phyloP scores from a whole-genome alignment of 2,113 vertebrate genomes.

The Podarcis muralis region DNA sequence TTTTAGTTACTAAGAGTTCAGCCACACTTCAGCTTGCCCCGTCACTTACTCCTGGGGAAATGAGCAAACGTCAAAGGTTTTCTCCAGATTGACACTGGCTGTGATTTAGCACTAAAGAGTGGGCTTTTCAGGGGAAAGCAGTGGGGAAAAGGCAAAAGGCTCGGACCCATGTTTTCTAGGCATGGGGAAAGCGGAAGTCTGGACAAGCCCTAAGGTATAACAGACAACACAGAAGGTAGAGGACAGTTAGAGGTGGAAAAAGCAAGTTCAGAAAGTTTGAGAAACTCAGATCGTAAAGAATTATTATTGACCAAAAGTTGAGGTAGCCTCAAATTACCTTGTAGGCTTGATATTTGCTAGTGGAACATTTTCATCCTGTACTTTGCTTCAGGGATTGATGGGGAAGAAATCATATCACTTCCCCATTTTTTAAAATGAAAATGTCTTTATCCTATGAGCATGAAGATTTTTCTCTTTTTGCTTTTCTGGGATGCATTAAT shows the following conservation, averaged over 20 bases:
- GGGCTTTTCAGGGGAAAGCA: too few relatives aligned
- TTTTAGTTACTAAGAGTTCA: not conserved
- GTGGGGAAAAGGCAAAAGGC: too few relatives aligned
- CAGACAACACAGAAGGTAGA: not conserved
- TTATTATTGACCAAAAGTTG: not conserved
- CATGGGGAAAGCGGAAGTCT: too few relatives aligned
- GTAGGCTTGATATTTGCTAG: constrained; percentile 34
- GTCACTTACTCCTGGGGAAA: too few relatives aligned
- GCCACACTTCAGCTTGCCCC: too few relatives aligned
- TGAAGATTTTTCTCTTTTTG: constrained; percentile 27
- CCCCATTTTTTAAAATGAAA: constrained; percentile 48
- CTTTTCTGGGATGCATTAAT: constrained; percentile 67
- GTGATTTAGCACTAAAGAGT: too few relatives aligned
- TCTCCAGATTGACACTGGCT: too few relatives aligned
- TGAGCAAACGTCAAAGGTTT: too few relatives aligned
- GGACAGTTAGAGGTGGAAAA: not conserved
- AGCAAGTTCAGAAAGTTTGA: not conserved
- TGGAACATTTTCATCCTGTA: constrained; percentile 43
- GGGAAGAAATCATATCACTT: constrained; percentile 33
- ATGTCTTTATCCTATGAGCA: constrained; percentile 55
- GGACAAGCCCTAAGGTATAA: not conserved
- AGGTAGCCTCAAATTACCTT: constrained; percentile 38
- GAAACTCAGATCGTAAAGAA: not conserved
- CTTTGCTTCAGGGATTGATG: constrained; percentile 38
- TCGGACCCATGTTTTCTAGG: too few relatives aligned